phyloP scores from a whole-genome alignment of 2,797 vertebrate genomes.

The Neopelma chrysocephalum region DNA sequence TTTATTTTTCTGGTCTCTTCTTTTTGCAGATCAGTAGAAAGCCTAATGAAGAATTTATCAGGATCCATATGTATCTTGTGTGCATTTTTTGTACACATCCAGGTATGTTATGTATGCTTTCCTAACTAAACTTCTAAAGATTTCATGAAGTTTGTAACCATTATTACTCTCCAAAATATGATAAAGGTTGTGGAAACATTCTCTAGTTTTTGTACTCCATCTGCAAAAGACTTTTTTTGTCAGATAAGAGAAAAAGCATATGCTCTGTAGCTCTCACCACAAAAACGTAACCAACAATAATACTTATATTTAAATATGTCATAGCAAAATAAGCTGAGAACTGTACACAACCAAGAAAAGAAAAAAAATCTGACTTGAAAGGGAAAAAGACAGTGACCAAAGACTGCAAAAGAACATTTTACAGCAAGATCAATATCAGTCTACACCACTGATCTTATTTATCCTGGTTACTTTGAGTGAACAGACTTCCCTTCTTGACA shows the following conservation, averaged over 20 bases:
- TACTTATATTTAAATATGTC: neutral
- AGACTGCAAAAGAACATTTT: neutral
- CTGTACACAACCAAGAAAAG: neutral
- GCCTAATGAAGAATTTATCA: neutral
- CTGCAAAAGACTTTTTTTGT: neutral
- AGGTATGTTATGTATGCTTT: neutral
- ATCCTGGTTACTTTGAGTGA: neutral
- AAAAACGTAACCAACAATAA: neutral
- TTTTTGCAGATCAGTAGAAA: neutral
- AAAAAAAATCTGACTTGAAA: neutral
- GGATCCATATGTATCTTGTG: neutral
- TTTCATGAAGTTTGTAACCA: neutral
- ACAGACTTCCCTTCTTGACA: neutral
- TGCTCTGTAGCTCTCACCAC: neutral
- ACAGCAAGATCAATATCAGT: neutral
- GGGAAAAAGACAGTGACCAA: neutral
- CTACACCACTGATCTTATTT: neutral
- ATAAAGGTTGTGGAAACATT: neutral
- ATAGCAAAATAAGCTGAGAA: neutral
- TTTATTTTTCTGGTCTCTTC: neutral
- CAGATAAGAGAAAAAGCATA: neutral
- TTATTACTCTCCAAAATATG: neutral
- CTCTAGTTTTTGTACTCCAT: accelerated
- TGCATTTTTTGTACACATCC: neutral
- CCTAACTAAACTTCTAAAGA: neutral